A percentile compares a stretch with the other conserved stretches of the same genome.
phyloP scores from a whole-genome alignment of 2,113 vertebrate species.

The Oryzias woworae region DNA sequence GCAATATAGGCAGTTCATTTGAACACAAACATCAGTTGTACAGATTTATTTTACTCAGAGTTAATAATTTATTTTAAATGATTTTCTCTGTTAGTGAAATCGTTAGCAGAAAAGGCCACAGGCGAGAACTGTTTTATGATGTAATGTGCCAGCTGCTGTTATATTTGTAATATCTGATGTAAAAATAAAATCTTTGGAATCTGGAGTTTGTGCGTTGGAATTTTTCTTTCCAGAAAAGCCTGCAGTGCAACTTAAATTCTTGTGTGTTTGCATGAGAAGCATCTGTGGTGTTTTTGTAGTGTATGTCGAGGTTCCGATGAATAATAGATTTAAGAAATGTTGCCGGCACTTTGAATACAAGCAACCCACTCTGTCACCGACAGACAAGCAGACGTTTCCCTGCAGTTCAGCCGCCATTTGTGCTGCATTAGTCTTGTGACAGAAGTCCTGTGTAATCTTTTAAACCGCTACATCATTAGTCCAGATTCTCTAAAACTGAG shows the following conservation, averaged over 20 bases:
- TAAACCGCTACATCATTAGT: conserved; percentile 53
- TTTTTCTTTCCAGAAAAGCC: conserved; percentile 15
- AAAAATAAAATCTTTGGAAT: conserved; percentile 22
- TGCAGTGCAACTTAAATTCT: conserved; percentile 5
- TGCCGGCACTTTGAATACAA: conserved; percentile 20
- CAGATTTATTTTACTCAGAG: not conserved
- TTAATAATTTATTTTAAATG: too few species aligned
- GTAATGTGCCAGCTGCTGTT: conserved; percentile 6
- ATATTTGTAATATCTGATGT: conserved; percentile 1
- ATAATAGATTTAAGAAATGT: conserved; percentile 37
- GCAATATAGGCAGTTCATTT: too few species aligned
- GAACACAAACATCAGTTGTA: too few species aligned
- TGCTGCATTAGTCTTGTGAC: conserved; percentile 39
- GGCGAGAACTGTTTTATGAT: not conserved
- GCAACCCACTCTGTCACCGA: not conserved
- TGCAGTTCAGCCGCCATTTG: conserved; percentile 17
- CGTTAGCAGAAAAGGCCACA: not conserved
- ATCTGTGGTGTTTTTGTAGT: conserved; percentile 11
- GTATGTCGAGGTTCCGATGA: conserved; percentile 26
- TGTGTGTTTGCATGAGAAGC: conserved; percentile 34
- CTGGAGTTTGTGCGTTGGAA: conserved; percentile 7
- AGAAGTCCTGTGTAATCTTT: conserved; percentile 45
- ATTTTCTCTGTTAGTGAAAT: not conserved
- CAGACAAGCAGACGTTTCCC: conserved; percentile 17
- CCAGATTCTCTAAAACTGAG: conserved; percentile 46